phyloP scores from a whole-genome alignment of 2,113 vertebrate genomes.

The Onychostoma macrolepis region DNA sequence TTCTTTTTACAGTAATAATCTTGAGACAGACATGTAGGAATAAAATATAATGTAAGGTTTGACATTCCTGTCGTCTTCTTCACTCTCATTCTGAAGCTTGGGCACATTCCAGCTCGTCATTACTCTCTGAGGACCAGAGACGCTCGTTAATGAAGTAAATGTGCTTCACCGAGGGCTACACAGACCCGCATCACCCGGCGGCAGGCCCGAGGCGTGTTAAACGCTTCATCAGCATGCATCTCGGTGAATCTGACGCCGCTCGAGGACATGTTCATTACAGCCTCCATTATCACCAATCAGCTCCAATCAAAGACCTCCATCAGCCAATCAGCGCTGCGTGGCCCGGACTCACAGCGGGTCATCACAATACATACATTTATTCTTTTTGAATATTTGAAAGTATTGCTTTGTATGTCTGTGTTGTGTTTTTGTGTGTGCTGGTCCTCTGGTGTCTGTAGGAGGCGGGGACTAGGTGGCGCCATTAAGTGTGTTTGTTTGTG shows the following conservation, averaged over 20 bases:
- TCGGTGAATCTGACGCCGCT: neutral
- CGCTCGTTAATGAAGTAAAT: conserved; percentile 22
- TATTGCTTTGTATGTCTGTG: too few relatives aligned
- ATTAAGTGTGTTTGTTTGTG: too few relatives aligned
- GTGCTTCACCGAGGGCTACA: neutral
- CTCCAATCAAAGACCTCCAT: neutral
- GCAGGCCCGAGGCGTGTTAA: neutral
- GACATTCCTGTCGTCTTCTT: neutral
- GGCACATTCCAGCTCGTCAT: neutral
- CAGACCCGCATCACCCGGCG: too few relatives aligned
- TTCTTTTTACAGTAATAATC: neutral
- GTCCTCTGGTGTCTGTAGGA: too few relatives aligned
- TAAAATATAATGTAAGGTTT: conserved; percentile 25
- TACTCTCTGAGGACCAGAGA: neutral
- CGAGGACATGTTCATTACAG: conserved; percentile 12
- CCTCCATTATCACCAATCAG: conserved; percentile 31
- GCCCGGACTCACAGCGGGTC: neutral
- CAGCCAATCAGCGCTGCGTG: conserved; percentile 5
- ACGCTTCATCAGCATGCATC: neutral
- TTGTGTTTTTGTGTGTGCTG: too few relatives aligned
- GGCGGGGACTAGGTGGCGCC: too few relatives aligned
- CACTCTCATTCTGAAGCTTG: neutral
- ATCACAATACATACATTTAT: too few relatives aligned
- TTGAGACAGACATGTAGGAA: neutral
- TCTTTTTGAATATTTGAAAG: too few relatives aligned